A percentile compares a stretch with the other conserved stretches of the same genome.
These are phyloP conservation scores for Athalia rosae DNA, from an alignment of 2,888 invertebrate species.

Conservation along the genomic window DNA sequence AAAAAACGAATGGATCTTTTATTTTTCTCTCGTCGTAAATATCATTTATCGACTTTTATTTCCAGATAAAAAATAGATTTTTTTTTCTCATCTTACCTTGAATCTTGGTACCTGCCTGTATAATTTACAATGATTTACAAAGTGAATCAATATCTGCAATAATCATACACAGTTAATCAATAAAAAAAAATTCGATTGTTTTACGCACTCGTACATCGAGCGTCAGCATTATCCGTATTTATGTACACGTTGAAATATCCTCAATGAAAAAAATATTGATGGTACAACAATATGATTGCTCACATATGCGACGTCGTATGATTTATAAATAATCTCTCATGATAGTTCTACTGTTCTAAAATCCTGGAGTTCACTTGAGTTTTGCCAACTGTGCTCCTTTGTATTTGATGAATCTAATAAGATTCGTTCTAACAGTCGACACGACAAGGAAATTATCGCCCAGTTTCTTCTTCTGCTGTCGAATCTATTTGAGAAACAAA, in stretches of 20 bases:
- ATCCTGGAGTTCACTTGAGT: slow-evolving; percentile 35
- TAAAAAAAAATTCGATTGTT: no score
- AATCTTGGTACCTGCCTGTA: no score
- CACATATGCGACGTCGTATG: not conserved
- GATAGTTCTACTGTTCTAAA: not conserved
- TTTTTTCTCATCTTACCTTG: not conserved
- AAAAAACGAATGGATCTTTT: slow-evolving; percentile 19
- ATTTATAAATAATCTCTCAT: slow-evolving; percentile 9
- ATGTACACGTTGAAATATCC: slow-evolving; percentile 3
- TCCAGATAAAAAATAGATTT: slow-evolving; percentile 1
- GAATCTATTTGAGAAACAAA: slow-evolving; percentile 74
- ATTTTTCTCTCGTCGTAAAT: not conserved
- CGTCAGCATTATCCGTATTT: not conserved
- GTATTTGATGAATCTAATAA: slow-evolving; percentile 84
- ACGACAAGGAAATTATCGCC: slow-evolving; percentile 83
- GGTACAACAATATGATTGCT: not conserved
- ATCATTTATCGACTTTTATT: slow-evolving; percentile 8
- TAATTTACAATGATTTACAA: not conserved
- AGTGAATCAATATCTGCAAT: not conserved
- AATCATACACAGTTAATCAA: not conserved
- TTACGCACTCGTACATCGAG: not conserved
- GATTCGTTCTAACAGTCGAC: slow-evolving; percentile 81
- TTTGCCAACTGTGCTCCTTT: slow-evolving; percentile 74
- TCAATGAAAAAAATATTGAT: not conserved
- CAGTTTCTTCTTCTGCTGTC: slow-evolving; percentile 79